phyloP scores from a whole-genome alignment of 2,113 vertebrate genomes.

The Glaucomys volans region DNA sequence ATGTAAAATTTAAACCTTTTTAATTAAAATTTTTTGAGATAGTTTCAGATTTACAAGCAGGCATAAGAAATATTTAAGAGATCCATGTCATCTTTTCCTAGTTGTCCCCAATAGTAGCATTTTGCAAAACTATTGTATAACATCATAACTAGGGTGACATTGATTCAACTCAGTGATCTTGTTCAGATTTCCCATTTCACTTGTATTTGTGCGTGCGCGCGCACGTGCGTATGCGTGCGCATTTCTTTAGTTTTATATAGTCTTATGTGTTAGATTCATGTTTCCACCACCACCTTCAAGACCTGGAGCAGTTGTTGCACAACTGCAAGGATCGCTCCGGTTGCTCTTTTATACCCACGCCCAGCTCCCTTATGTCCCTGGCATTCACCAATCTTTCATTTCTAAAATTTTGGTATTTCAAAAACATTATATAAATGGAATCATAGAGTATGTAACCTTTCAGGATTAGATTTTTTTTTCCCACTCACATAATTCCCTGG shows the following conservation, averaged over 20 bases:
- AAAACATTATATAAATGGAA: background rate
- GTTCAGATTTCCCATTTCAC: background rate
- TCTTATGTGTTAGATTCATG: background rate
- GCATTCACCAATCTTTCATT: background rate
- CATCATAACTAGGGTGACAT: background rate
- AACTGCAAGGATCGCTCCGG: background rate
- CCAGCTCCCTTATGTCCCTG: background rate
- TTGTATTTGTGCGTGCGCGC: background rate
- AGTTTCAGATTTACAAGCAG: background rate
- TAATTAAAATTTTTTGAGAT: background rate
- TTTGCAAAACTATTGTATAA: background rate
- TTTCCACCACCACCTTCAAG: background rate
- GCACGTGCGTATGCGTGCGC: background rate
- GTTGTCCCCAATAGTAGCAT: background rate
- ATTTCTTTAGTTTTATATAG: background rate
- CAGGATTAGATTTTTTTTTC: background rate
- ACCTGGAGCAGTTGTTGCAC: background rate
- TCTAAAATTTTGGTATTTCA: slow-evolving; percentile 31
- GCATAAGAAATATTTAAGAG: background rate
- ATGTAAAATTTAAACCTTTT: background rate
- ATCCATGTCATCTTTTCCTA: background rate
- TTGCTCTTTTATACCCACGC: background rate
- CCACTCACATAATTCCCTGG: background rate
- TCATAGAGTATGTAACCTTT: background rate
- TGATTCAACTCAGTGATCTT: background rate